Conservation (phyloP, 2,888 invertebrate genomes). For the Coleophora flavipennella region DNA sequence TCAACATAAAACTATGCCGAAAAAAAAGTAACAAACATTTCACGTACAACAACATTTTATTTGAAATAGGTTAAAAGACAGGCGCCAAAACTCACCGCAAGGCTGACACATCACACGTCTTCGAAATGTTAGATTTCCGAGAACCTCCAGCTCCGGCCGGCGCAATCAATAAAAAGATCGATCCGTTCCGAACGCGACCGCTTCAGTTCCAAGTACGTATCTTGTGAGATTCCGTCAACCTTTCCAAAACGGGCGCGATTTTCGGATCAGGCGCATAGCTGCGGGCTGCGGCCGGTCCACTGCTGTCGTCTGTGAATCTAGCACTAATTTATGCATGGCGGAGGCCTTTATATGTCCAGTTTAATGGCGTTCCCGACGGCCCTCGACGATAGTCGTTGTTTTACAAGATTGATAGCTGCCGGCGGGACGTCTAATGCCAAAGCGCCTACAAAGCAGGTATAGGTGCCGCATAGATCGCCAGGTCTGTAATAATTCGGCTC, state of each 20-base stretch:
- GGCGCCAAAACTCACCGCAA: too few species aligned
- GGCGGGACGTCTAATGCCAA: too few species aligned
- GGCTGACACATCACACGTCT: constrained; percentile 12
- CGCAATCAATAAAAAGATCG: constrained; percentile 22
- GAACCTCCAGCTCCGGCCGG: constrained; percentile 21
- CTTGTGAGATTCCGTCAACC: constrained; percentile 34
- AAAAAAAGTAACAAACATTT: too few species aligned
- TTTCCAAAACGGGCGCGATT: constrained; percentile 18
- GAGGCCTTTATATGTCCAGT: constrained; percentile 19
- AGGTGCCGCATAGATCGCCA: too few species aligned
- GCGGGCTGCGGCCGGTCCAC: constrained; percentile 23
- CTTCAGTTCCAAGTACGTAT: constrained; percentile 40
- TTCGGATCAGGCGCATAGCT: constrained; percentile 18
- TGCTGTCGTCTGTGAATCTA: constrained; percentile 43
- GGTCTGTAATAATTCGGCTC: too few species aligned
- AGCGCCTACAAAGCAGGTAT: too few species aligned
- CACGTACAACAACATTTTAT: too few species aligned
- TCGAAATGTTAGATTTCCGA: constrained; percentile 28
- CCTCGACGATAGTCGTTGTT: constrained; percentile 8
- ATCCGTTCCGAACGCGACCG: constrained; percentile 24
- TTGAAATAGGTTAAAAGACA: too few species aligned
- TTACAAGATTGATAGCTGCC: too few species aligned
- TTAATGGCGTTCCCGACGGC: constrained; percentile 5
- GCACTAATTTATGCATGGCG: constrained; percentile 38
- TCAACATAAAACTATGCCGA: too few species aligned